A percentile compares a stretch with the other conserved stretches of the same genome.
These are phyloP conservation scores for Etheostoma nigrum DNA, from an alignment of 2,797 vertebrate genomes.

Conservation along the genomic window DNA sequence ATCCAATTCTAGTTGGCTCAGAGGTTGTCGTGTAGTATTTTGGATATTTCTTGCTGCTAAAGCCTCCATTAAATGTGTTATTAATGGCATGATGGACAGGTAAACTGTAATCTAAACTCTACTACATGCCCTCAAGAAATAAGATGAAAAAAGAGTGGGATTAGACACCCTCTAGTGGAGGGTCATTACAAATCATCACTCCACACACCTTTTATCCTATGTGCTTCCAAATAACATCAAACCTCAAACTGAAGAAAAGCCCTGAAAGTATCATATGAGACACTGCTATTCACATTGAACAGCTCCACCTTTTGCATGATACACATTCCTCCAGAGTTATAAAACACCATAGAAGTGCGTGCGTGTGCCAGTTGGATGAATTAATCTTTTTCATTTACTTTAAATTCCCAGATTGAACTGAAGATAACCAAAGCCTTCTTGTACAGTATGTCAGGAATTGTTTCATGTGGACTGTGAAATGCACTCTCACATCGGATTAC, in stretches of 20 bases:
- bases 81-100: slow-evolving; percentile 10
- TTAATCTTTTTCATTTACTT: slow-evolving; percentile 62
- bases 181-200: slow-evolving; percentile 54
- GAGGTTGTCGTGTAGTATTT: neutral
- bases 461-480: slow-evolving; percentile 35
- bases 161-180: slow-evolving; percentile 82
- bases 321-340: slow-evolving; percentile 29
- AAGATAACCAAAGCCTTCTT: slow-evolving; percentile 28
- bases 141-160: slow-evolving; percentile 58
- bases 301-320: slow-evolving; percentile 38
- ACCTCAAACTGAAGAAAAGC: slow-evolving; percentile 32
- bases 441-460: slow-evolving; percentile 12
- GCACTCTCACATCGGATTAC: neutral
- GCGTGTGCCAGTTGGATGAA: slow-evolving; percentile 57
- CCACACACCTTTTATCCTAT: slow-evolving; percentile 26
- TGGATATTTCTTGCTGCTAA: slow-evolving; percentile 1
- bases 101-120: neutral
- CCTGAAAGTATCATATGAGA: slow-evolving; percentile 34
- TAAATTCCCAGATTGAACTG: slow-evolving; percentile 4
- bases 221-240: slow-evolving; percentile 37
- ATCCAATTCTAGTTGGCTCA: neutral
- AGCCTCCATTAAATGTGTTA: slow-evolving; percentile 13
- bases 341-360: slow-evolving; percentile 25
- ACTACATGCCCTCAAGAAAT: slow-evolving; percentile 17
- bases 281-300: slow-evolving; percentile 41